Base-by-base conservation (phyloP, 2,888 invertebrate species). In the Dynastes tityus region DNA sequence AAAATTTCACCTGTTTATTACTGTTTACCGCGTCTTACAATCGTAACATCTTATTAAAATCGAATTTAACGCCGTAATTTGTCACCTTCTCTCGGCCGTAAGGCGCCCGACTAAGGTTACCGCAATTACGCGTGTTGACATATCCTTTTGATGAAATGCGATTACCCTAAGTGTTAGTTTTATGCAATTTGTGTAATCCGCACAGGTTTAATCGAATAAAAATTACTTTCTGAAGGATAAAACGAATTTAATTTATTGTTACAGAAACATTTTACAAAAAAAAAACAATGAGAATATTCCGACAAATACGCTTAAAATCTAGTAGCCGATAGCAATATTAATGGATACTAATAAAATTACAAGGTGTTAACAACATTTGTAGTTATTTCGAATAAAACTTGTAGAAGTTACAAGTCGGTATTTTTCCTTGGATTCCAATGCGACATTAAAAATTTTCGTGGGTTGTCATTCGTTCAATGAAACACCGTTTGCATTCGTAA, bases 361-460 rank as follows among this genome's bases (percentile, higher is more conserved):
- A 51, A 68, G 51, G 68, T 68, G 68, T 51, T 68, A 68, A 68
- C 68, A 68, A 13, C n/a, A 2, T 13, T 5, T 63, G 2, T 5
- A 13, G 13, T 63, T 63, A 63, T 29, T 63, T 55, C 22, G 29
- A 11, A 63, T 63, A 63, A 13, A 63, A 29, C 5, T 22, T 3
- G 63, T 9, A 63, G 11, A 29, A 27, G 63, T 2, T 27, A 29
- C 27, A 29, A 32, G 29, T 11, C 40, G 58, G 37, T 22, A 58
- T 73, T 73, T 71, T 73, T 73, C 73, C 73, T 73, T 73, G 73
- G 73, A 58, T 53, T 73, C 37, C 22, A 45, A 55, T 58, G 55
- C 40, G 58, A 58, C 37, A 40, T 73, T 71, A 73, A 73, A 37
- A 61, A 58, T 71, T 73, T 73, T 73, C 40, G 73, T 73, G 73